Evolutionary conservation across 2,888 invertebrate genomes (phyloP), one percentile per base, ranked within the genome.

Genomic region (Megaustenia siamemsis): DNA sequence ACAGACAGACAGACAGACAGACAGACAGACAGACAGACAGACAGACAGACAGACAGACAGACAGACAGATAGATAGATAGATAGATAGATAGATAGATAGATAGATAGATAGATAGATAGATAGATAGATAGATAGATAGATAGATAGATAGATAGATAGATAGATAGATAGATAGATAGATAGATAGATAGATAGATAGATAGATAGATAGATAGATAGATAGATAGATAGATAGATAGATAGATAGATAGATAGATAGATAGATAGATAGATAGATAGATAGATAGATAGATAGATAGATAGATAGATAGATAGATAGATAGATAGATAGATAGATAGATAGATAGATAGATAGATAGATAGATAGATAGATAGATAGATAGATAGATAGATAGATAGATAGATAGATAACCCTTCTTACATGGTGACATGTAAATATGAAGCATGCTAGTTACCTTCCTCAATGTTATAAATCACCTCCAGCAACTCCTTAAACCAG

Each of bases 91-190:
- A 66, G 28, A 66, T 28, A 66, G 28, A 66, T 28, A 66, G 28
- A 66, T 35, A 66, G 28, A 66, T 35, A 66, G 28, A 66, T 35
- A 66, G 28, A 66, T 35, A 32, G 28, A 66, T 35, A 35, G 66
- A 66, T 66, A 66, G 6, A 66, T 28, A 66, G 66, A 66, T 66
- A 66, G 66, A 56, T 56, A 56, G 56, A 56, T 56, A 56, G 56
- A 56, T 56, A 56, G 56, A 56, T 56, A 56, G 56, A 56, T 56
- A 56, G 56, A 56, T 56, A 56, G 56, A 56, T 56, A 56, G 66
- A 35, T 28, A 66, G 66, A 66, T 66, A 66, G 66, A 66, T 32
- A 66, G 28, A 66, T 35, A 35, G 28, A 66, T 28, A 66, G 66
- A 66, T 35, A 35, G 66, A 66, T 35, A 66, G 66, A 66, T 56